Conservation (phyloP, 1,140 invertebrate species). For the Batillaria attramentaria region DNA sequence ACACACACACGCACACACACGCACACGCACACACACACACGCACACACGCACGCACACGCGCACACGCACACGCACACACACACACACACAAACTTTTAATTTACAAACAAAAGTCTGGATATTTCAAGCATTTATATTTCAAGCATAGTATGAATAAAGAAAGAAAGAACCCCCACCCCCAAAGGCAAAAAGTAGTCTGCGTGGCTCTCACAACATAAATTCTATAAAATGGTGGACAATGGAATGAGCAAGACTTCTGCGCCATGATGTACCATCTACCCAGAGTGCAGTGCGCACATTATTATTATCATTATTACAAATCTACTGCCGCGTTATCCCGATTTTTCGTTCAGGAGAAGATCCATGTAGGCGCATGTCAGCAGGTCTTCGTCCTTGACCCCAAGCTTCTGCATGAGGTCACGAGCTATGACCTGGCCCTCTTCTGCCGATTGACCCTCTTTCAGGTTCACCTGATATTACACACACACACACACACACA, state of each 20-base stretch:
- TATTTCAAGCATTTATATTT: neutral
- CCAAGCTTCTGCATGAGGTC: constrained; percentile 81
- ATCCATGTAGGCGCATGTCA: constrained; percentile 86
- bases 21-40: neutral
- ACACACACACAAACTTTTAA: neutral
- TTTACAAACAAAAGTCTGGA: no score
- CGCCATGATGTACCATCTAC: neutral
- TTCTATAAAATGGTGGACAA: neutral
- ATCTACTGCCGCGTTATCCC: neutral
- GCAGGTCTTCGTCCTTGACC: constrained; percentile 79
- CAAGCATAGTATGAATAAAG: neutral
- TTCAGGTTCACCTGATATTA: constrained; percentile 77
- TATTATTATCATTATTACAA: neutral
- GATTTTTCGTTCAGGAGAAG: constrained; percentile 58
- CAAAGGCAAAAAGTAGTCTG: neutral
- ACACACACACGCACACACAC: neutral
- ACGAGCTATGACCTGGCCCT: constrained; percentile 82
- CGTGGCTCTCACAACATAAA: neutral
- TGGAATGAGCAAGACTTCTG: neutral
- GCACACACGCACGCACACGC: neutral
- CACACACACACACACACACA: neutral
- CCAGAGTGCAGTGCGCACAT: neutral
- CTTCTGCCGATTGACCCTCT: constrained; percentile 79
- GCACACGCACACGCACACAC: neutral
- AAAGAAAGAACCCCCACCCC: neutral